phyloP scores from a whole-genome alignment of 2,797 vertebrate species.

The Taeniopygia guttata region DNA sequence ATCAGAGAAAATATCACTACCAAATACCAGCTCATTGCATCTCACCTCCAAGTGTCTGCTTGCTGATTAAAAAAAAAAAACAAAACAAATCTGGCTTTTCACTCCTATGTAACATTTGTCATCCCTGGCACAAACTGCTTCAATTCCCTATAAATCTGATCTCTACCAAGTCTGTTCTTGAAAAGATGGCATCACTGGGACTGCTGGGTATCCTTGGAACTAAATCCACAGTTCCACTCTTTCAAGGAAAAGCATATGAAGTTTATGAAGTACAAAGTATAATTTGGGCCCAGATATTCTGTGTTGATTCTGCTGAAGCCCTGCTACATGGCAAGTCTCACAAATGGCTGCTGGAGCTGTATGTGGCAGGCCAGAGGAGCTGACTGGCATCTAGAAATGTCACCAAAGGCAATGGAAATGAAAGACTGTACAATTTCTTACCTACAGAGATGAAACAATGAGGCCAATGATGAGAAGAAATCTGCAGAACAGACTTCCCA shows the following conservation, averaged over 20 bases:
- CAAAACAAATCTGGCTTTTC: neutral
- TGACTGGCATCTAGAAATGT: neutral
- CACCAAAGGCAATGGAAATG: neutral
- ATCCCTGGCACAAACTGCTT: neutral
- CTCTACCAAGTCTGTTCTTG: neutral
- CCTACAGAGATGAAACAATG: neutral
- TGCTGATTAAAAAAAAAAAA: neutral
- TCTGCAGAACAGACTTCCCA: neutral
- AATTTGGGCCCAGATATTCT: neutral
- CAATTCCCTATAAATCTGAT: neutral
- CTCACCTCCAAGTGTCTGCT: neutral
- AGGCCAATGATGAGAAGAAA: neutral
- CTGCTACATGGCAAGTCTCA: neutral
- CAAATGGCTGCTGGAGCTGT: neutral
- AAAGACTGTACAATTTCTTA: neutral
- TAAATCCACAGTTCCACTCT: neutral
- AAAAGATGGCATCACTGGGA: neutral
- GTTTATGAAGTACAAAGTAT: neutral
- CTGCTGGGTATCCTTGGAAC: neutral
- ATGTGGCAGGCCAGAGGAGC: neutral
- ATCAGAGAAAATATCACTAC: neutral
- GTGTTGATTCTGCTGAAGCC: neutral
- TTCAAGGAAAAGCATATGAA: neutral
- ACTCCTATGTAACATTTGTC: neutral
- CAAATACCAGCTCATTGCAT: neutral